A percentile compares a stretch with the other conserved stretches of the same genome.
These are phyloP conservation scores for Tinea trinotella DNA, from an alignment of 2,888 invertebrate genomes.

Conservation along the genomic window DNA sequence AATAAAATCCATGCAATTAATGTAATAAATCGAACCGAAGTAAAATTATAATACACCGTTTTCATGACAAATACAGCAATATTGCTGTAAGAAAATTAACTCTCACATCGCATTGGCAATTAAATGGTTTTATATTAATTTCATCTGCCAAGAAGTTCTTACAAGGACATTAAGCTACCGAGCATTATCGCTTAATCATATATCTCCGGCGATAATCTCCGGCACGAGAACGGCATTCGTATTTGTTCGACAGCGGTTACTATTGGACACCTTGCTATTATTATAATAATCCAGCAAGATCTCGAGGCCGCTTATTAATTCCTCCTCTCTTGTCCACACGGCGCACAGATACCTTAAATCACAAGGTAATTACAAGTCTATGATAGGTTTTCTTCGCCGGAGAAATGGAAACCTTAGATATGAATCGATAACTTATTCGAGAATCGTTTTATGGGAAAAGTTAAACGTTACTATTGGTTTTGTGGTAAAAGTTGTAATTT, in stretches of 20 bases:
- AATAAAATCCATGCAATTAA: not conserved
- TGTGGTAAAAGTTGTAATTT: constrained; percentile 15
- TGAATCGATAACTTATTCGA: constrained; percentile 31
- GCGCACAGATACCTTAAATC: constrained; percentile 49
- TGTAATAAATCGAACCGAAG: not conserved
- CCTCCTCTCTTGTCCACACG: constrained; percentile 48
- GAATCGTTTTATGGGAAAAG: constrained; percentile 7
- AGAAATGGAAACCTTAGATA: constrained; percentile 47
- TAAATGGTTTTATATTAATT: constrained; percentile 9
- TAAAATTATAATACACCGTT: not conserved
- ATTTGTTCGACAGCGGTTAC: constrained; percentile 35
- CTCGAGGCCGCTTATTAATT: constrained; percentile 31
- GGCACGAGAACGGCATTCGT: constrained; percentile 35
- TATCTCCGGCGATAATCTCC: constrained; percentile 22
- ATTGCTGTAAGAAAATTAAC: not conserved
- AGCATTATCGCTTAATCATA: constrained; percentile 12
- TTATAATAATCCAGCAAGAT: constrained; percentile 43
- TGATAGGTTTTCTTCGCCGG: constrained; percentile 51
- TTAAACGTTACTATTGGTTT: constrained; percentile 17
- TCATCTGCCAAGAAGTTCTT: constrained; percentile 14
- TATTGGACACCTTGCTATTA: constrained; percentile 48
- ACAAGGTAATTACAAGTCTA: constrained; percentile 50
- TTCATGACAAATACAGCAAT: constrained; percentile 9
- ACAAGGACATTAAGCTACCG: constrained; percentile 14
- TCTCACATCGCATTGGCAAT: constrained; percentile 3